Evolutionary conservation across 2,797 vertebrate genomes (phyloP).

Genomic region (Diplodus puntazzo): DNA sequence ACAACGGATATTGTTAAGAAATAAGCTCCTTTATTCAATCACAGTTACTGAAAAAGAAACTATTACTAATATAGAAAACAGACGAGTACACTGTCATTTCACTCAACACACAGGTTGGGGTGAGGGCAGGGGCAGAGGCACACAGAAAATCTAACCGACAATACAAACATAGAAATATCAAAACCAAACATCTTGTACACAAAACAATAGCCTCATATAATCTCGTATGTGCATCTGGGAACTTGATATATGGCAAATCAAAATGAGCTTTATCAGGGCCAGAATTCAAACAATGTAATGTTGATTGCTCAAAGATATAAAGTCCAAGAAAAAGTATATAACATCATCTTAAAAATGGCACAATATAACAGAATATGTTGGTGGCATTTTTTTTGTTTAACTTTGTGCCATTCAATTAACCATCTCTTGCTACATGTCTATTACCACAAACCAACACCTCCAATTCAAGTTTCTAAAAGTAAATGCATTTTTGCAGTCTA

Average conservation of each 20-base stretch:
- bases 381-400: conserved; percentile 47
- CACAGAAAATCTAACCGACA: conserved; percentile 51
- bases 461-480: conserved; percentile 16
- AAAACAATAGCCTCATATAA: conserved; percentile 55
- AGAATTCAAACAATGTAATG: conserved; percentile 4
- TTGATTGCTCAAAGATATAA: background rate
- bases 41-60: conserved; percentile 66
- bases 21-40: conserved; percentile 71
- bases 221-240: conserved; percentile 54
- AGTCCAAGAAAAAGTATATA: conserved; percentile 1
- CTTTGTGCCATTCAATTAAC: conserved; percentile 21
- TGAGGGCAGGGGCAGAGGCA: conserved; percentile 7
- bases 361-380: conserved; percentile 34
- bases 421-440: conserved; percentile 26
- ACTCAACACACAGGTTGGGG: conserved; percentile 44
- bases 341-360: conserved; percentile 38
- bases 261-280: background rate
- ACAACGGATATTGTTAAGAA: conserved; percentile 52
- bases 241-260: conserved; percentile 15
- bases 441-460: conserved; percentile 19
- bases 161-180: conserved; percentile 57
- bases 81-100: conserved; percentile 34
- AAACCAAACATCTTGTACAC: conserved; percentile 53
- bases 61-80: conserved; percentile 64
- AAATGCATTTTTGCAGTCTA: conserved; percentile 15